These are phyloP conservation scores for Danio choprae DNA, from an alignment of 2,797 vertebrate genomes.

Conservation along the genomic window DNA sequence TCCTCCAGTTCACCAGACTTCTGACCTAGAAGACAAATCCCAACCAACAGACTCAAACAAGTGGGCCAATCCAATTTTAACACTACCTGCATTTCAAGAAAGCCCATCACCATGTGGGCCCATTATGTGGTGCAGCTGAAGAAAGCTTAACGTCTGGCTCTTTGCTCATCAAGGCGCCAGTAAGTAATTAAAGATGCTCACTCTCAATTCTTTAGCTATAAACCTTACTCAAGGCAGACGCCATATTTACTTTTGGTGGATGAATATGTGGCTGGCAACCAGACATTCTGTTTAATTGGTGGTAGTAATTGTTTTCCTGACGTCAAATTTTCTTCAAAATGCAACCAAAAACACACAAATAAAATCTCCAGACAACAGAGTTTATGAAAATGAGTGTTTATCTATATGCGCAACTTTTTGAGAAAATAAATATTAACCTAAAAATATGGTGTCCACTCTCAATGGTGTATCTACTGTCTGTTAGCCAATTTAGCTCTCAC, in stretches of 20 bases:
- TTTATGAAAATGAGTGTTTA: not conserved
- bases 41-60: slow-evolving; percentile 64
- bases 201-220: slow-evolving; percentile 4
- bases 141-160: slow-evolving; percentile 35
- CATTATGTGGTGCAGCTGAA: slow-evolving; percentile 6
- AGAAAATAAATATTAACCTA: not conserved
- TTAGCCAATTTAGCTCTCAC: not conserved
- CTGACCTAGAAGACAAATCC: slow-evolving; percentile 73
- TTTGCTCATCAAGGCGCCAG: slow-evolving; percentile 25
- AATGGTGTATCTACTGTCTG: not conserved
- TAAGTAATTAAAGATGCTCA: slow-evolving; percentile 26
- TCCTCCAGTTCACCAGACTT: slow-evolving; percentile 8
- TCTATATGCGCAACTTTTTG: not conserved
- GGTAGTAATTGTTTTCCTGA: not conserved
- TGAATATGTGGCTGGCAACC: not conserved
- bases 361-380: not conserved
- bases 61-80: slow-evolving; percentile 76
- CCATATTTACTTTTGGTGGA: not conserved
- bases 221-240: not conserved
- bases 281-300: not conserved
- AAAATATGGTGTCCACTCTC: slow-evolving; percentile 13
- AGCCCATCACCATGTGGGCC: slow-evolving; percentile 31
- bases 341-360: not conserved
- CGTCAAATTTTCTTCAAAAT: not conserved
- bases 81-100: slow-evolving; percentile 62